Evolutionary conservation across 1,140 invertebrate species (phyloP).

Genomic region (Babylonia areolata): DNA sequence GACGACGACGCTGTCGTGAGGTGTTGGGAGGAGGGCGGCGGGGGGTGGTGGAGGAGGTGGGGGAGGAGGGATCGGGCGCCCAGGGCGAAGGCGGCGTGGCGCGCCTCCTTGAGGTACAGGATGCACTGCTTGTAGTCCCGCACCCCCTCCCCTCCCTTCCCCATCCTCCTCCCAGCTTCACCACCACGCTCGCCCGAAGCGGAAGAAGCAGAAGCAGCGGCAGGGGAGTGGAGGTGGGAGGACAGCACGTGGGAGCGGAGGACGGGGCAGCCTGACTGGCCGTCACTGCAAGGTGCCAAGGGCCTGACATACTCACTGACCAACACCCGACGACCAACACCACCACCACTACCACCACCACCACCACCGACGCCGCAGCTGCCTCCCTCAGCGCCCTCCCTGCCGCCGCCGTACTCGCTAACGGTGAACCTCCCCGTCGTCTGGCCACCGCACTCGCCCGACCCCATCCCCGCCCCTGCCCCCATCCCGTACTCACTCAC

Average conservation of each 20-base stretch:
- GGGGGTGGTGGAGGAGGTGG: neutral
- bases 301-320: neutral
- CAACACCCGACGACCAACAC: neutral
- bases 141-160: neutral
- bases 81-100: neutral
- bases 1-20: neutral
- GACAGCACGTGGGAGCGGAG: neutral
- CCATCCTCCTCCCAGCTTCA: too few relatives aligned
- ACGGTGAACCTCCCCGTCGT: neutral
- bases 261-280: neutral
- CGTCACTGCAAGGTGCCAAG: neutral
- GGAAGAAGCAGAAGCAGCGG: too few relatives aligned
- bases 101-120: constrained; percentile 29
- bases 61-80: neutral
- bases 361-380: too few relatives aligned
- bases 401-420: neutral
- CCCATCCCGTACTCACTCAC: neutral
- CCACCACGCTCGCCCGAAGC: neutral
- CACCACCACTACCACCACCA: too few relatives aligned
- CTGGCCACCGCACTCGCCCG: neutral
- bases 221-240: neutral
- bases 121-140: constrained; percentile 31
- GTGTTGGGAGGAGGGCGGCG: neutral
- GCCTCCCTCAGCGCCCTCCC: neutral
- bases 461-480: neutral